Base-by-base conservation (phyloP, 2,113 vertebrate species). In the Todiramphus saurophagus region DNA sequence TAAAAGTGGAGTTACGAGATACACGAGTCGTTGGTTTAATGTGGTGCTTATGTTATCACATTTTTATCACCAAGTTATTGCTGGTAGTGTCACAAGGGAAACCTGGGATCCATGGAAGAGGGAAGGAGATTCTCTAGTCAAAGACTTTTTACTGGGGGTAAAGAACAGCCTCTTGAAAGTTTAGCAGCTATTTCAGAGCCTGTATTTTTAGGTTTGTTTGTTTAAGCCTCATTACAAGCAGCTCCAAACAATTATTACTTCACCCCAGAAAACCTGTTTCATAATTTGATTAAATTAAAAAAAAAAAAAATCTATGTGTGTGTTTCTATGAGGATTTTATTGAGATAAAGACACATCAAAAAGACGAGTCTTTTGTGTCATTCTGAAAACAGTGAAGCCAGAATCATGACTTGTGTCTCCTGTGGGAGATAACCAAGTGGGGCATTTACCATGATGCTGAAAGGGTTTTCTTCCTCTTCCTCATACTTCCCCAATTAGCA, bases 401-500 rank as follows among this genome's bases (percentile, higher is more conserved):
- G 82, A 80, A 83, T 68, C 18, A 73, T 51, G 73, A 51, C 51
- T 76, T 59, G 7, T 1, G 5, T 78, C 73, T 89, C 60, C 56
- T 73, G 39, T 90, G 90, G 64, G 53, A 90, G 23, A 18, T 46
- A 84, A 64, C 58, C 12, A 53, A 78, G 56, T 16, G 87, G 66
- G 83, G 58, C 69, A 91, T 91, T 94, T 79, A 87, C 43, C 48
- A 76, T 68, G 83, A 51, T 91, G 87, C 64, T 94, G 89, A 78
- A 44, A 82, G 76, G n/a, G 11, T 87, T 95, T 95, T 91, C 81
- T 95, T 95, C 73, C 83, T 83, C 77, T 84, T 92, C 77, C 69
- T 53, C 2, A 1, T 56, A 68, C 77, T 96, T 95, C 81, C 69
- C 77, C 77, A 91, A 8, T 72, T 25, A 75, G 5, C 18, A 46